phyloP scores from a whole-genome alignment of 2,888 invertebrate genomes.

The Fissipunctia ypsillon region DNA sequence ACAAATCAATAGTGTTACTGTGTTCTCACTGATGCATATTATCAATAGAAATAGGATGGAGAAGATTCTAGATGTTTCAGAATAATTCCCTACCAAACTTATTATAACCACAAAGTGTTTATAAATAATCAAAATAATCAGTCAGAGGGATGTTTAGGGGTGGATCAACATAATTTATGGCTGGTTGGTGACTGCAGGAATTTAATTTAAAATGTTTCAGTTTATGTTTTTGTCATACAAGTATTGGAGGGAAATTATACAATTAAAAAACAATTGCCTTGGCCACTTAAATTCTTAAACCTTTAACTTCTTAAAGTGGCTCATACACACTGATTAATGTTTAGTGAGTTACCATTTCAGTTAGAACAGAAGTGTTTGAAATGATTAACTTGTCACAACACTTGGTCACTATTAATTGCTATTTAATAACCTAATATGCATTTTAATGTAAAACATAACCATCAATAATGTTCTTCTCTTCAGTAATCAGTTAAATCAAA shows the following conservation, averaged over 20 bases:
- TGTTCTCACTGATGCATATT: neutral
- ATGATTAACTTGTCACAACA: neutral
- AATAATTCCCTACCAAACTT: neutral
- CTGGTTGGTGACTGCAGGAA: neutral
- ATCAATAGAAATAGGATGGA: neutral
- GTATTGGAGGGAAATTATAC: neutral
- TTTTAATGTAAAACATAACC: neutral
- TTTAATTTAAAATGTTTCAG: neutral
- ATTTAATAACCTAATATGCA: neutral
- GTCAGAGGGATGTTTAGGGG: neutral
- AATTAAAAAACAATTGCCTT: neutral
- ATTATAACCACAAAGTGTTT: conserved; percentile 11
- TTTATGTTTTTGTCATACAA: neutral
- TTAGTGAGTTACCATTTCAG: neutral
- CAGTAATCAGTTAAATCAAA: neutral
- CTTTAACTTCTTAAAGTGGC: neutral
- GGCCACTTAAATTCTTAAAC: neutral
- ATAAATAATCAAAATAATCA: neutral
- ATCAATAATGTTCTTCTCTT: neutral
- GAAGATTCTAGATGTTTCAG: conserved; percentile 12
- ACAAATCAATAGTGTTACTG: conserved; percentile 16
- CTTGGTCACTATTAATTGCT: neutral
- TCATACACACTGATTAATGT: neutral
- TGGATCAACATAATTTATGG: conserved; percentile 1
- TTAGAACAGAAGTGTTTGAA: neutral